A percentile compares a stretch with the other conserved stretches of the same genome.
Evolutionary conservation across 1,140 invertebrate species (phyloP).

Genomic region (Antheraea mylitta): DNA sequence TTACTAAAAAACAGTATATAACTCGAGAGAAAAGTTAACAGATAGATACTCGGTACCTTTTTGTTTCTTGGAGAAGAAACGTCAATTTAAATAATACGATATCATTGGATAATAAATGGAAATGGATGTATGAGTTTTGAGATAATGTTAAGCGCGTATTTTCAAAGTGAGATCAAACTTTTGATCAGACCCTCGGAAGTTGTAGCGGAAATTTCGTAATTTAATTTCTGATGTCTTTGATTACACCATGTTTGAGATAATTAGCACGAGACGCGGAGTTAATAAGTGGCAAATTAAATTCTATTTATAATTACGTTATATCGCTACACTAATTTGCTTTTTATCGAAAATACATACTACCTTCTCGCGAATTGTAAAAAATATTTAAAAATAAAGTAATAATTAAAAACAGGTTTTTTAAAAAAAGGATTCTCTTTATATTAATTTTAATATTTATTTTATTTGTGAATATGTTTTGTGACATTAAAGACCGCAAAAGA

Average conservation of each 20-base stretch:
- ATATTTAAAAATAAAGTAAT: too few species aligned
- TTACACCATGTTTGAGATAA: slow-evolving; percentile 1
- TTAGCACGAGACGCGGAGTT: background rate
- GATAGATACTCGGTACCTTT: background rate
- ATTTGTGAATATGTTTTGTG: too few species aligned
- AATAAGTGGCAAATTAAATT: background rate
- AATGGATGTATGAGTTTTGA: background rate
- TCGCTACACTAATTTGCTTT: background rate
- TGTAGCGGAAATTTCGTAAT: background rate
- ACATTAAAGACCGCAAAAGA: too few species aligned
- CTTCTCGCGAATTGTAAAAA: background rate
- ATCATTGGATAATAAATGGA: background rate
- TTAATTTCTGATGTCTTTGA: slow-evolving; percentile 4
- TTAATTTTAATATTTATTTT: too few species aligned
- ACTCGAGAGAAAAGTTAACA: background rate
- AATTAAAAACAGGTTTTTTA: too few species aligned
- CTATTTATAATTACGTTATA: background rate
- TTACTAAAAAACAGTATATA: background rate
- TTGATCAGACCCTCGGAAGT: background rate
- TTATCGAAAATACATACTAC: background rate
- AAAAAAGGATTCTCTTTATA: too few species aligned
- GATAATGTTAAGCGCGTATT: background rate
- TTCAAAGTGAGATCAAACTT: background rate
- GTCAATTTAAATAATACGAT: background rate
- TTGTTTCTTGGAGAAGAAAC: background rate